Evolutionary conservation across 2,888 invertebrate genomes (phyloP), one percentile per base, ranked within the genome.

Genomic region (Drosophila peninsularis): DNA sequence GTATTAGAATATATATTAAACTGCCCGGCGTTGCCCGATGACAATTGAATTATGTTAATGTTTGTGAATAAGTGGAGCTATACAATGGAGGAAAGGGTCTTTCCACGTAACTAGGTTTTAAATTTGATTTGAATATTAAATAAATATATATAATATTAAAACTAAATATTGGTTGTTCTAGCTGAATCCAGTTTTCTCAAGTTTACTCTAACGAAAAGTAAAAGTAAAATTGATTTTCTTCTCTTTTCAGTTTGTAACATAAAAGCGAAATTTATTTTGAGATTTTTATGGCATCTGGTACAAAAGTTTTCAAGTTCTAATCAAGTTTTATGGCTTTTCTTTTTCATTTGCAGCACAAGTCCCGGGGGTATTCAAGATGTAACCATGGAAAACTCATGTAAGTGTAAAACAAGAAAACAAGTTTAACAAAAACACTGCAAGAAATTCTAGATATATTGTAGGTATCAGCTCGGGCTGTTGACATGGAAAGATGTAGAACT

Each of bases 341-440:
- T 52, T 24, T 52, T 91, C 5, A 74, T 86, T 94, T 94, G 54
- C 94, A 96, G 96, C 90, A 95, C 95, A 60, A 95, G 95, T 90
- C 95, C 96, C 19, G 94, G 95, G 74, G 95, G 94, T 89, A 92
- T 95, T 70, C 94, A 95, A 91, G 95, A 96, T 93, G 94, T 95
- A 91, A 94, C 95, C 50, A 91, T 95, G 90, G 94, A 94, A 82
- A 91, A 90, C 81, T 90, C 92, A 82, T 92, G 92, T 92, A 83
- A 91, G 92, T 90, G 63, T 34, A 4, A 19, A 41, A 42, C 21
- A 17, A 37, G 2, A 5, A 17, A 30, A 41, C 11, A 19, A 19
- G 5, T 14, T 5, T 5, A 10, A 2, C 4, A 10, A 17, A 39
- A 4, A 39, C 39, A 17, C n/a, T 39, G 37, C n/a, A 37, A 36